Percentiles rank a stretch among this genome's conserved stretches.
Conservation (phyloP, 2,797 vertebrate species). For the Thalassophryne amazonica region DNA sequence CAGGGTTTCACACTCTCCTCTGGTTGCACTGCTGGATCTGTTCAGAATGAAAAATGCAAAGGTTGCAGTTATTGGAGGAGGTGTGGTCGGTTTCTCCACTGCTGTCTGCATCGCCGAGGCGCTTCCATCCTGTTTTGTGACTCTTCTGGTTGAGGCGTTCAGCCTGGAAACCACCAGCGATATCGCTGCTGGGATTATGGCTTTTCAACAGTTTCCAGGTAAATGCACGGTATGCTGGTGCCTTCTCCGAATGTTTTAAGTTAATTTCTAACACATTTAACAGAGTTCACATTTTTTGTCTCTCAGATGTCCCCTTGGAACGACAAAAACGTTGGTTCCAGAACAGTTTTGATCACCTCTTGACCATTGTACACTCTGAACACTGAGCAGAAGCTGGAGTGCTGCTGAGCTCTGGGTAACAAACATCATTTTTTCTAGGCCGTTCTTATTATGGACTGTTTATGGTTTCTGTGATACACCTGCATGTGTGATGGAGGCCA, state of each 20-base stretch:
- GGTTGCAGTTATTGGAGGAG: conserved; percentile 87
- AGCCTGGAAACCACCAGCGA: conserved; percentile 89
- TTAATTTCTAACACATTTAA: too few species aligned
- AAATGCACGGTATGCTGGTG: too few species aligned
- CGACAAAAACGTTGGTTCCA: conserved; percentile 86
- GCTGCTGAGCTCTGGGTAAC: conserved; percentile 87
- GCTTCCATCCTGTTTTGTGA: conserved; percentile 78
- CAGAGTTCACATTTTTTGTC: not conserved
- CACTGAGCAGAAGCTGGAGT: conserved; percentile 84
- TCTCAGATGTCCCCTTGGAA: conserved; percentile 76
- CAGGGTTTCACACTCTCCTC: too few species aligned
- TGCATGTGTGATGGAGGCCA: too few species aligned
- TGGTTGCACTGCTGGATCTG: too few species aligned
- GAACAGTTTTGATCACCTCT: conserved; percentile 85
- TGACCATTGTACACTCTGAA: conserved; percentile 76
- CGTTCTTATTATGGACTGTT: too few species aligned
- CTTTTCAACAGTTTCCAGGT: conserved; percentile 70
- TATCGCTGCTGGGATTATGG: conserved; percentile 87
- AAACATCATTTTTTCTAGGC: not conserved
- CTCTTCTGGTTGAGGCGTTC: conserved; percentile 83
- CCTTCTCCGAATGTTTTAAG: too few species aligned
- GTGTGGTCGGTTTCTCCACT: conserved; percentile 87
- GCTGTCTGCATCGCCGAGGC: conserved; percentile 80
- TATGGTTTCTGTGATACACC: too few species aligned
- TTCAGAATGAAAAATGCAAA: conserved; percentile 67